Evolutionary conservation across 2,888 invertebrate genomes (phyloP), one percentile per base, ranked within the genome.

Genomic region (Aspidiotus destructor): DNA sequence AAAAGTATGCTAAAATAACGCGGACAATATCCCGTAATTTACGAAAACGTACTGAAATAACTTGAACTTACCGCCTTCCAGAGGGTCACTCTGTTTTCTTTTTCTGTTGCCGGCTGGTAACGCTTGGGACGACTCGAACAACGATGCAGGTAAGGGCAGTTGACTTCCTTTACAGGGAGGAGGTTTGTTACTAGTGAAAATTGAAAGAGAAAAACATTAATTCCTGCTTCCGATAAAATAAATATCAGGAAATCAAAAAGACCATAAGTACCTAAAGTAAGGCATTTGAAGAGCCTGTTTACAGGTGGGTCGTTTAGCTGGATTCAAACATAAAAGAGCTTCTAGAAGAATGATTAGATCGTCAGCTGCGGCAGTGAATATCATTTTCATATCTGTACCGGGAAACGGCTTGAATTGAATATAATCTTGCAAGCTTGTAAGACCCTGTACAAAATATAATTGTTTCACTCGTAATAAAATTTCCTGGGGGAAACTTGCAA

Each of bases 351-450:
- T 85, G 41, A 99, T 79, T 52, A 97, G 81, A 80, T 98, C 98
- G 77, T 95, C 92, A 0, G 87, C 84, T 2, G 96, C 97, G 1
- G 98, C 98, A 58, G 93, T 93, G 78, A 99, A 99, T 75, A 99
- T 95, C 74, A 92, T 87, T 71, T 88, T 86, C 61, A 98, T 78
- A 6, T 92, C 91, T 54, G 89, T 91, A 0, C 89, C 85, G 0
- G 88, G 86, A 73, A 89, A 89, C 9, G 84, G 83, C 76, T 95
- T 96, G 78, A 97, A 96, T 76, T 90, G 87, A 72, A 99, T 88
- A 77, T 86, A 99, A 79, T 97, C 97, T 13, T 92, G 90, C 60
- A 99, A 77, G 68, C 81, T 82, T 69, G 83, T 85, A 77, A 91
- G 81, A 52, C 88, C 87, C 83, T 83, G 75, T 1, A 74, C 75